These are phyloP conservation scores for Halictus ligatus DNA, from an alignment of 2,888 invertebrate genomes.

Conservation along the genomic window DNA sequence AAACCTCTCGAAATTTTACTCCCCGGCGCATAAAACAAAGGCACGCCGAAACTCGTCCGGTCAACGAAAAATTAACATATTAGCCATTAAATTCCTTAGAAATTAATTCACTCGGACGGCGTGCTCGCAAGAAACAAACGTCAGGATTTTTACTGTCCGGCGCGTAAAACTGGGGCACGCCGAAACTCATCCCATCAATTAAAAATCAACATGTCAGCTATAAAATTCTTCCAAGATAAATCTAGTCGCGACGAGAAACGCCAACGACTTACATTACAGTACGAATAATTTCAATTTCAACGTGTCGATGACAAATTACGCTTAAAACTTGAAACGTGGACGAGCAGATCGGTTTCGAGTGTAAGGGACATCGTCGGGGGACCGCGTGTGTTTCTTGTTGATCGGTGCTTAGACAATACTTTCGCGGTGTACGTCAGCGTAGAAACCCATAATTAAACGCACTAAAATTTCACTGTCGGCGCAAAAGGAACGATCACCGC, in stretches of 20 bases:
- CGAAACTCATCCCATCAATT: not conserved
- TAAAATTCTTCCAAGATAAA: not conserved
- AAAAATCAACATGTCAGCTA: not conserved
- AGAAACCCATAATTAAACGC: slow-evolving; percentile 76
- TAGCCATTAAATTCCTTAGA: not conserved
- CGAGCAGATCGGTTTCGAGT: not conserved
- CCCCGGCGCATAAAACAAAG: too few species aligned
- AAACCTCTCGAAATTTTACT: too few species aligned
- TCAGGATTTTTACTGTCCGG: not conserved
- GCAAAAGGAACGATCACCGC: slow-evolving; percentile 66
- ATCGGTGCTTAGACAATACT: slow-evolving; percentile 18
- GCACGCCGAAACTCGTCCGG: too few species aligned
- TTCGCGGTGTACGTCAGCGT: not conserved
- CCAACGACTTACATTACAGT: not conserved
- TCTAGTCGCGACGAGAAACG: not conserved
- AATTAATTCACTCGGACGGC: not conserved
- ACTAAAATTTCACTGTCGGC: slow-evolving; percentile 76
- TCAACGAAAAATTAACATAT: too few species aligned
- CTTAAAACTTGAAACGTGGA: not conserved
- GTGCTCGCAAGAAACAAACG: not conserved
- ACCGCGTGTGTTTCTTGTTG: slow-evolving; percentile 32
- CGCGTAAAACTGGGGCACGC: not conserved
- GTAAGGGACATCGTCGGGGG: slow-evolving; percentile 1
- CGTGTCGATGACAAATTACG: not conserved
- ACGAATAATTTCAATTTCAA: not conserved